Evolutionary conservation across 2,888 invertebrate genomes (phyloP), one percentile per base, ranked within the genome.

Genomic region (Idaea biselata): DNA sequence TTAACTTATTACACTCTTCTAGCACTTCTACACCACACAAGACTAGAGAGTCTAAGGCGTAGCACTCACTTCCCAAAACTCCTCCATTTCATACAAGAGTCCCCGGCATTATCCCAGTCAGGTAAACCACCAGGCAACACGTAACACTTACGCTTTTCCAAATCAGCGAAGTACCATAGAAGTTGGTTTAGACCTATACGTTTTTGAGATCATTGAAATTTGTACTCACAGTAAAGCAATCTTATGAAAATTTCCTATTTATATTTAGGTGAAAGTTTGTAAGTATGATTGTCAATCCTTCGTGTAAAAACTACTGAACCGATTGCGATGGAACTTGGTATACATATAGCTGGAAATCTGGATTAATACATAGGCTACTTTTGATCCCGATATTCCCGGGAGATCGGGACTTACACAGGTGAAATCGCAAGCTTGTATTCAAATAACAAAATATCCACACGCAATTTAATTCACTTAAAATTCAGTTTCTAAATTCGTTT

Each of bases 141-240:
- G 83, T 95, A 97, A 81, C 97, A 97, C 81, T 96, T 97, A 61
- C 94, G 91, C 77, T 95, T 95, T 84, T 97, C 97, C 84, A 97
- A 86, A 69, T 97, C 96, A 33, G 97, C 97, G 82, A 97, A 98
- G 82, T 98, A 98, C 99, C 99, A 99, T 61, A 99, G 94, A 60
- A 97, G 87, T 87, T 99, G 99, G 91, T 99, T 96, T 64, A 97
- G 87, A 74, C 95, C 95, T 95, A n/a, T n/a, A 73, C n/a, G n/a
- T 25, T 25, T 25, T 25, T 25, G 25, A 25, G 55, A 7, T 16
- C 17, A 53, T 55, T 55, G 55, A 55, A 55, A 17, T 3, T 25
- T 25, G 1, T 16, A 55, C 7, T 55, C 6, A 6, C 16, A 56
- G 7, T 18, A 18, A 7, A 16, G n/a, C 55, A n/a, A n/a, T n/a